Base-by-base conservation (phyloP, 2,113 vertebrate species). In the Crotophaga sulcirostris region DNA sequence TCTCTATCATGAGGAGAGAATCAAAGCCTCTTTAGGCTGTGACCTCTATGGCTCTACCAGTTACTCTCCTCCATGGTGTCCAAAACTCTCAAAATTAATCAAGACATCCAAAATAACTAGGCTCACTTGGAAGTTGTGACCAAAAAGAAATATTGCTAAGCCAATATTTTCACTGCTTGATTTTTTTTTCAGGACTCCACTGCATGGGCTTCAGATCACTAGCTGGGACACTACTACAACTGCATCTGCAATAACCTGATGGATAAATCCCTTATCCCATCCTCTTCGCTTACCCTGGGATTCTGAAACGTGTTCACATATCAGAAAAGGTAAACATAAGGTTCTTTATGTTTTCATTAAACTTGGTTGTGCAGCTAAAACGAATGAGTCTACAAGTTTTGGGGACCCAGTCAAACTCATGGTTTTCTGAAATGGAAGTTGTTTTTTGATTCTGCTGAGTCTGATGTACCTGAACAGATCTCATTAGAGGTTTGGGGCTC, bases 231-330 rank as follows among this genome's bases (percentile, higher is more conserved):
- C 19, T 45, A 8, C 18, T 19, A 0, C 15, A 19, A 7, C 45
- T 29, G 12, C 28, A 86, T 29, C 36, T 74, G 42, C 29, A 62
- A 10, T 6, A 38, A 24, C 26, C 21, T 44, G 60, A 23, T 75
- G 59, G 26, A 36, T 54, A 36, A 69, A 86, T 26, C 16, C 63
- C 11, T 23, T 25, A 3, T 33, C 15, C 28, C 52, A 75, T 38
- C 60, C 18, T 47, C 13, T 72, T 76, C 12, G 9, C 54, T 33
- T 82, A 5, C 28, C 29, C 13, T n/a, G 26, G 25, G 28, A 55
- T 70, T 70, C 59, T 67, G 63, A 86, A 82, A 49, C 2, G 2
- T 1, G 6, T 34, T 47, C 9, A 38, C 0, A 0, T 9, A 17
- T 16, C 51, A 59, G 51, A 51, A 80, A 44, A 89, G 38, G 80